Percentiles rank a stretch among this genome's conserved stretches.
These are phyloP conservation scores for Dendropsophus ebraccatus DNA, from an alignment of 2,113 vertebrate genomes.

Conservation along the genomic window DNA sequence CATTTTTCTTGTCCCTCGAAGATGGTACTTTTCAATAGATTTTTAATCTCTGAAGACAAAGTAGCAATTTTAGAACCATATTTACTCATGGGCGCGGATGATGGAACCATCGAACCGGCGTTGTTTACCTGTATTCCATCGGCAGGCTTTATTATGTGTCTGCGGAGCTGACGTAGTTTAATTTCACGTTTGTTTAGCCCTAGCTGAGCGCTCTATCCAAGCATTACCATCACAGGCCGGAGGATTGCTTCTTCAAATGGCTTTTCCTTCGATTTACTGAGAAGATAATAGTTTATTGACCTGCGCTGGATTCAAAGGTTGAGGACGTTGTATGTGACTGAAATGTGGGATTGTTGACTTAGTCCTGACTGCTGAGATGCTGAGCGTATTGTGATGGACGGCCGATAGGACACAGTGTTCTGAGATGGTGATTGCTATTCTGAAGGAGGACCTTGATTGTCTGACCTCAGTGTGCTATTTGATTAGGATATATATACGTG, in stretches of 20 bases:
- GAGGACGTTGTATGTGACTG: slow-evolving; percentile 47
- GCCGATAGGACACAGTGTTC: slow-evolving; percentile 25
- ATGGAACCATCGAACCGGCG: background rate
- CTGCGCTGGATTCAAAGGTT: slow-evolving; percentile 45
- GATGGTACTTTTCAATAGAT: background rate
- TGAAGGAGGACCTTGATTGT: slow-evolving; percentile 38
- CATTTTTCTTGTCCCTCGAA: background rate
- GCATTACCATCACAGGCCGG: background rate
- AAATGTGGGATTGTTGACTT: slow-evolving; percentile 50
- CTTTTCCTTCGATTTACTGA: slow-evolving; percentile 33
- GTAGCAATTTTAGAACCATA: background rate
- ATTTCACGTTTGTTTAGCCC: slow-evolving; percentile 36
- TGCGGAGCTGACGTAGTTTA: background rate
- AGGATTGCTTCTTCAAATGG: slow-evolving; percentile 42
- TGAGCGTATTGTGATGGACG: slow-evolving; percentile 13
- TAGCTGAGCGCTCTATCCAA: slow-evolving; percentile 14
- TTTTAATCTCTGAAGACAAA: background rate
- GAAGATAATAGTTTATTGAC: slow-evolving; percentile 57
- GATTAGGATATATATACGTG: slow-evolving; percentile 31
- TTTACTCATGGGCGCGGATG: background rate
- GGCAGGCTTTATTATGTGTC: background rate
- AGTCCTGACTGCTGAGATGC: slow-evolving; percentile 3
- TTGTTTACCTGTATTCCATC: slow-evolving; percentile 18
- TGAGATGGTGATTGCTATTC: slow-evolving; percentile 32
- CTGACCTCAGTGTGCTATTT: slow-evolving; percentile 43